phyloP scores from a whole-genome alignment of 2,888 invertebrate genomes.

The Muscina levida region DNA sequence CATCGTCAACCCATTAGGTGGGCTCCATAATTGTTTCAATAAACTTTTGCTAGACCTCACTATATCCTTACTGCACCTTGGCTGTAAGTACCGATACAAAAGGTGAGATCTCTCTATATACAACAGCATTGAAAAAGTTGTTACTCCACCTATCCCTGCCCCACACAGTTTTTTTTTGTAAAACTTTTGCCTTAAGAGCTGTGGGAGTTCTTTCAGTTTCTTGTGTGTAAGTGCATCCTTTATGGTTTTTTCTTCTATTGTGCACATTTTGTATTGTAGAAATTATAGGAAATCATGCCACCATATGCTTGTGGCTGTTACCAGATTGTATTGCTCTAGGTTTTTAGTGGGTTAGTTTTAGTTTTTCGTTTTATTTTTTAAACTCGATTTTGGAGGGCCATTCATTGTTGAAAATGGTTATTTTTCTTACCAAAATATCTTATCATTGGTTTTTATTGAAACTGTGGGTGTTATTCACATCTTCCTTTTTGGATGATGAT shows the following conservation, averaged over 20 bases:
- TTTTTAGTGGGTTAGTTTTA: background rate
- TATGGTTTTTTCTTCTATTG: conserved; percentile 14
- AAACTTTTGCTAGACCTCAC: no score
- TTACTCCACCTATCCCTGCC: conserved; percentile 5
- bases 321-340: conserved; percentile 5
- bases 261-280: conserved; percentile 36
- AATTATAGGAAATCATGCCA: conserved; percentile 60
- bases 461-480: conserved; percentile 55
- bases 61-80: no score
- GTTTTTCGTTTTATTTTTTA: background rate
- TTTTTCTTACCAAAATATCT: conserved; percentile 47
- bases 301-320: conserved; percentile 46
- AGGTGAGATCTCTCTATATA: conserved; percentile 53
- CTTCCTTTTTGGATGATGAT: no score
- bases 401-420: conserved; percentile 24
- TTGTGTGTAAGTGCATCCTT: background rate
- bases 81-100: conserved; percentile 7
- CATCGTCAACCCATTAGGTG: no score
- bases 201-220: conserved; percentile 56
- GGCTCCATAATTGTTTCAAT: no score
- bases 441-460: conserved; percentile 59
- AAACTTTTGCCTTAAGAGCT: conserved; percentile 42
- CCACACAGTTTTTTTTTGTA: background rate
- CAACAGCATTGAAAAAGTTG: background rate
- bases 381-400: background rate